Evolutionary conservation across 1,140 invertebrate species (phyloP), one percentile per base, ranked within the genome.

Genomic region (Diorhabda carinulata): DNA sequence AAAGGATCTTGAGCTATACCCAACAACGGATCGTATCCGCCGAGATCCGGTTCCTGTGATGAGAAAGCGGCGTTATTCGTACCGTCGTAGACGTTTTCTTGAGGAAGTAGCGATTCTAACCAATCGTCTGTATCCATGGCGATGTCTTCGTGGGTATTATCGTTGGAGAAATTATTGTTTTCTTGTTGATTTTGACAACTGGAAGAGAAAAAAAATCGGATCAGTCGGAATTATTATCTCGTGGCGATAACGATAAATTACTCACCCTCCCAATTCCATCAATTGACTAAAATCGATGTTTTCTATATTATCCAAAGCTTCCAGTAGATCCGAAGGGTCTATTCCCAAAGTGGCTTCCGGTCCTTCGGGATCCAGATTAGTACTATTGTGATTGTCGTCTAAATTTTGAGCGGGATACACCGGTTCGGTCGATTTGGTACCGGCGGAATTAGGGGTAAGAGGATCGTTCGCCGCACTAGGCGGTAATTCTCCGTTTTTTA

Each of bases 401-500:
- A 59, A 60, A 81, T 83, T 44, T 70, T 60, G 83, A 41, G 74
- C 82, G 80, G 78, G 75, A 57, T 76, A 78, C 1, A 77, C 65
- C 2, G 77, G 76, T 43, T 78, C 77, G 4, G 71, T 67, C 9
- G 64, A 64, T 64, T 78, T 76, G 6, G 68, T 69, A 6, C 78
- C 78, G 2, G 84, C 86, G 2, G 86, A 87, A 0, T 86, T 87
- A n/a, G 89, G 90, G 0, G 90, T 91, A 4, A 87, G 83, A 7
- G 91, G 89, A 73, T 93, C 91, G 67, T 89, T 88, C 4, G 91
- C 93, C 2, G 92, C 92, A 77, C 93, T 96, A 2, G 94, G 89
- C 2, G 94, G 93, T 25, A 97, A 78, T 78, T 97, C 95, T 58
- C 95, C 95, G 80, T 95, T 95, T 79, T 95, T 91, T 25, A 97